Base-by-base conservation (phyloP, 2,888 invertebrate species). In the Nymphalis polychloros region DNA sequence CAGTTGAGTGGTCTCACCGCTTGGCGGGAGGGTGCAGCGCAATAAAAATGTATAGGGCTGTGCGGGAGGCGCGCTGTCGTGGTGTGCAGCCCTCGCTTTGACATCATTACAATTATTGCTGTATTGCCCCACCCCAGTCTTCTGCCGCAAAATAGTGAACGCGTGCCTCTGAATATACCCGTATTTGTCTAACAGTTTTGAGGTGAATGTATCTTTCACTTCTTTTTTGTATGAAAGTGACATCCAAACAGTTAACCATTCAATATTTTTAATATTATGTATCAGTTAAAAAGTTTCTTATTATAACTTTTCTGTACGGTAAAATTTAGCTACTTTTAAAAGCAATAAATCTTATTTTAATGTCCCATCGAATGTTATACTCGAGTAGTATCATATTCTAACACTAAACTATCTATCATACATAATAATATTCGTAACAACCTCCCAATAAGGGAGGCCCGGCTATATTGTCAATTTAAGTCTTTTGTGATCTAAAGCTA, bases 21-120 rank as follows among this genome's bases (percentile, higher is more conserved):
- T 78, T 77, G 76, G 76, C 75, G 78, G 75, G 76, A 80, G 85
- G 87, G 87, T 83, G 84, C 81, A 81, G 75, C 76, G 84, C 81
- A 84, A 86, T 90, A 87, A 87, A 88, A 87, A 84, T 84, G 82
- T 83, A 83, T 72, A 72, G 73, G 70, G 73, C 79, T 77, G 78
- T 78, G 77, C 78, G 80, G 77, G 78, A 67, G 73, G 72, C 70
- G 72, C 72, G 66, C 69, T 59, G 61, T 68, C 60, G 72, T 66
- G 67, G 74, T 73, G 57, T 19, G 77, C 79, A 78, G 79, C 82
- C 79, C 80, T 79, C 79, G 81, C 83, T 88, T 86, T 88, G 87
- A 88, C 85, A 86, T 86, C 84, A 84, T 87, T 87, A 87, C 84
- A 83, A 84, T 84, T 82, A 84, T 85, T 84, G 83, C 80, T 77